Evolutionary conservation across 1,140 invertebrate species (phyloP).

Genomic region (Drosophila eugracilis): DNA sequence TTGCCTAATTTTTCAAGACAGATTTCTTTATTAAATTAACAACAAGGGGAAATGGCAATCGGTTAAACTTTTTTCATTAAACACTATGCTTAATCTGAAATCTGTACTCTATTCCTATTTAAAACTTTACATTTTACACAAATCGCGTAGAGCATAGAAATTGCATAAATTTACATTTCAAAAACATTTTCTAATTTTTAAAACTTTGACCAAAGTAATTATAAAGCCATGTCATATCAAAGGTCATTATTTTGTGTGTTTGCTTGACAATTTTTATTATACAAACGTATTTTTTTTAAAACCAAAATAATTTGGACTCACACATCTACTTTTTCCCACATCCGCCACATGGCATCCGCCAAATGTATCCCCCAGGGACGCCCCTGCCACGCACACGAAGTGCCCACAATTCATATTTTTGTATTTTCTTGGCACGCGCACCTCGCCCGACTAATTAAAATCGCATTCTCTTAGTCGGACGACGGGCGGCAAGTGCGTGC

Average conservation of each 20-base stretch:
- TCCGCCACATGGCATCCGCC: not conserved
- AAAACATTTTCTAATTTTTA: too few species aligned
- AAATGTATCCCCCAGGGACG: not conserved
- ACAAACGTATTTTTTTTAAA: not conserved
- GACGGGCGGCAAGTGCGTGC: constrained; percentile 54
- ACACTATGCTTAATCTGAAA: too few species aligned
- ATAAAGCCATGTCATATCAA: not conserved
- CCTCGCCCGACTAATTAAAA: constrained; percentile 60
- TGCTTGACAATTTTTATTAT: not conserved
- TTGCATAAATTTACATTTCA: too few species aligned
- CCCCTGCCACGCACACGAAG: constrained; percentile 24
- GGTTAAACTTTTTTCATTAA: too few species aligned
- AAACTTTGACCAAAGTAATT: not conserved
- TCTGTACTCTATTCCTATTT: too few species aligned
- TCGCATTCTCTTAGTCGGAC: constrained; percentile 58
- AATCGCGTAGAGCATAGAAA: too few species aligned
- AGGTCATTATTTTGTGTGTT: not conserved
- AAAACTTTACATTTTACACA: too few species aligned
- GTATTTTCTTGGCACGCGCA: constrained; percentile 71
- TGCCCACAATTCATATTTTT: constrained; percentile 63
- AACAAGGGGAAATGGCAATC: too few species aligned
- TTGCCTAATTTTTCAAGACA: too few species aligned
- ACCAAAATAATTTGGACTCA: not conserved
- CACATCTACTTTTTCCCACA: not conserved
- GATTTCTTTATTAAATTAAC: too few species aligned